phyloP scores from a whole-genome alignment of 2,797 vertebrate genomes.

The Cyprinella venusta region DNA sequence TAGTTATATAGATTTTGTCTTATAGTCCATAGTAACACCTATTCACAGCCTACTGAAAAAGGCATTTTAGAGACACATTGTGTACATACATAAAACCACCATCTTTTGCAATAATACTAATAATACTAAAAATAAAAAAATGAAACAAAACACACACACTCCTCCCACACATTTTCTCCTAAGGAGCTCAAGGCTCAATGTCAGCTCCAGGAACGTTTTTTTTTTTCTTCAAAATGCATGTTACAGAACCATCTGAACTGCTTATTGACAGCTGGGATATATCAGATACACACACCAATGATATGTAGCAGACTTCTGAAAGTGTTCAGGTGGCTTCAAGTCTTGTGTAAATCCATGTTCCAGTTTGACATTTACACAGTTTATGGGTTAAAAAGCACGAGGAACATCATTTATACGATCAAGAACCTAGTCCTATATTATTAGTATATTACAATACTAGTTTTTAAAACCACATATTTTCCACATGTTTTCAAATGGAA shows the following conservation, averaged over 20 bases:
- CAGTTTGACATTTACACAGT: neutral
- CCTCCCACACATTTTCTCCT: slow-evolving; percentile 43
- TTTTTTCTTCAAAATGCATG: neutral
- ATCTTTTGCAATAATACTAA: neutral
- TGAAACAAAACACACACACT: slow-evolving; percentile 18
- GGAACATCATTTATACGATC: neutral
- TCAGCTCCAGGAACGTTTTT: slow-evolving; percentile 27
- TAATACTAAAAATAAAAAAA: neutral
- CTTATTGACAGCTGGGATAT: neutral
- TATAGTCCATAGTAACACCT: slow-evolving; percentile 50
- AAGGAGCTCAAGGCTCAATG: slow-evolving; percentile 39
- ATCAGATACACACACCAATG: neutral
- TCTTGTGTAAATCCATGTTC: neutral
- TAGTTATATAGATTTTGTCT: slow-evolving; percentile 46
- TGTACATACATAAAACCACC: neutral
- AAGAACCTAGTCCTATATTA: neutral
- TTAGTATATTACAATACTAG: neutral
- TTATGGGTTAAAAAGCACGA: neutral
- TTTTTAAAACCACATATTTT: neutral
- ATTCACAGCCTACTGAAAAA: slow-evolving; percentile 14
- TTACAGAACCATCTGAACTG: neutral
- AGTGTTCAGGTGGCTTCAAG: neutral
- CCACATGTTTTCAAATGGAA: neutral
- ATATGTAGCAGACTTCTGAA: neutral
- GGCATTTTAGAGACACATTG: neutral